These are phyloP conservation scores for Spizaetus ornatus DNA, from an alignment of 2,113 vertebrate species.

Conservation along the genomic window DNA sequence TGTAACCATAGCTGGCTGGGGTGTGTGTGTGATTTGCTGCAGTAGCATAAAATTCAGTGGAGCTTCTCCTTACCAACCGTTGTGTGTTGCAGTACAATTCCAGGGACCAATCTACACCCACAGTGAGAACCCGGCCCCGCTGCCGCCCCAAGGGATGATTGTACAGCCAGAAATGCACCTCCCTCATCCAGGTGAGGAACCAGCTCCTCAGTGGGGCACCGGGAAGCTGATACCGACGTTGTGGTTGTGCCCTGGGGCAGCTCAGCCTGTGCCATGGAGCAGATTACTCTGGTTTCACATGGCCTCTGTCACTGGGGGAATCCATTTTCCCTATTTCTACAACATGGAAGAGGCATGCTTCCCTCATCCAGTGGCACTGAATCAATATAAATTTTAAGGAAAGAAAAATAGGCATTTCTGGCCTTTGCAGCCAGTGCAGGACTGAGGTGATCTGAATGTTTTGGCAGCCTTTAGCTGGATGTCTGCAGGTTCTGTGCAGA, in stretches of 20 bases:
- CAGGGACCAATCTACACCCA: slow-evolving; percentile 97
- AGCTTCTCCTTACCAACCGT: neutral
- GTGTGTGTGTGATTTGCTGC: neutral
- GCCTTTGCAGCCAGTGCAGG: neutral
- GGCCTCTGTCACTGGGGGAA: neutral
- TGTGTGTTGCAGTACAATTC: slow-evolving; percentile 85
- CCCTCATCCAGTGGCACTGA: neutral
- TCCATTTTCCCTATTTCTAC: neutral
- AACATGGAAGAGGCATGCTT: neutral
- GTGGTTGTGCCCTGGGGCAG: neutral
- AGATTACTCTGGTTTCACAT: neutral
- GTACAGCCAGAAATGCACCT: slow-evolving; percentile 98
- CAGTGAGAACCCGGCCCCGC: slow-evolving; percentile 85
- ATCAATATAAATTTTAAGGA: neutral
- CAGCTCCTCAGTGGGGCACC: neutral
- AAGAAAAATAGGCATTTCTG: fast-evolving
- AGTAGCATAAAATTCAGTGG: neutral
- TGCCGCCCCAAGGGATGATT: slow-evolving; percentile 95
- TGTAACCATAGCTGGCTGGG: neutral
- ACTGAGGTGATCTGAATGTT: fast-evolving
- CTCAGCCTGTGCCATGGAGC: neutral
- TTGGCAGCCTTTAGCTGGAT: neutral
- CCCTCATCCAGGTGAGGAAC: slow-evolving; percentile 81
- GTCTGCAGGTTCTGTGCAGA: neutral
- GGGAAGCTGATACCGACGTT: fast-evolving